Conservation (phyloP, 2,113 vertebrate species). For the Elephas maximus region DNA sequence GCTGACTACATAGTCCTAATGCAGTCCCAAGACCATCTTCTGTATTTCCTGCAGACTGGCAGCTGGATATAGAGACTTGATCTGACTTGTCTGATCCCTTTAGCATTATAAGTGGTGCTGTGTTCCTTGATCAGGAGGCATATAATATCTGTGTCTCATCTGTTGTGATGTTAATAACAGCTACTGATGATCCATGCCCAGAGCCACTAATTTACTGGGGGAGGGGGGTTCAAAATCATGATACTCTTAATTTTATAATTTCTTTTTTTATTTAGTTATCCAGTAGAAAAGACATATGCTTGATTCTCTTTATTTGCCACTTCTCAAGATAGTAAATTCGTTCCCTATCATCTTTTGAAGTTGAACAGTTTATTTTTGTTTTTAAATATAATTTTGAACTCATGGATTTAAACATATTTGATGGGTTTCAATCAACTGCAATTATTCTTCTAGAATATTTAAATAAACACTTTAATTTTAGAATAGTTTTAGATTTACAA, state of each 20-base stretch:
- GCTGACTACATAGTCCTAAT: background rate
- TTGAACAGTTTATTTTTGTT: background rate
- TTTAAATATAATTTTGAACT: conserved; percentile 24
- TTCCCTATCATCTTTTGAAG: conserved; percentile 5
- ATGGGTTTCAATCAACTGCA: background rate
- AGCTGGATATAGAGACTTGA: background rate
- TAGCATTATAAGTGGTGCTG: background rate
- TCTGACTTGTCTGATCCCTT: background rate
- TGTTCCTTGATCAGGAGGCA: background rate
- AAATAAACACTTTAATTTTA: conserved; percentile 15
- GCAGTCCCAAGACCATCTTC: background rate
- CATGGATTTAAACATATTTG: conserved; percentile 19
- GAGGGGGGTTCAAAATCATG: background rate
- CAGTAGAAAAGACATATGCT: background rate
- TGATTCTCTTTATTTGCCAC: background rate
- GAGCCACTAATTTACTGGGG: conserved; percentile 16
- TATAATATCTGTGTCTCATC: background rate
- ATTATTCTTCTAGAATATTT: background rate
- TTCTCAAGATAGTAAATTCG: background rate
- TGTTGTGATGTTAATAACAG: background rate
- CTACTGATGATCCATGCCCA: background rate
- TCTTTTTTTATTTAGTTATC: conserved; percentile 4
- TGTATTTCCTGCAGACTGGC: background rate
- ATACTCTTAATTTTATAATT: background rate
- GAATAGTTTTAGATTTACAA: conserved; percentile 24